Conservation (phyloP, 64 coral and sea anemone genomes). For the Montipora capricornis region DNA sequence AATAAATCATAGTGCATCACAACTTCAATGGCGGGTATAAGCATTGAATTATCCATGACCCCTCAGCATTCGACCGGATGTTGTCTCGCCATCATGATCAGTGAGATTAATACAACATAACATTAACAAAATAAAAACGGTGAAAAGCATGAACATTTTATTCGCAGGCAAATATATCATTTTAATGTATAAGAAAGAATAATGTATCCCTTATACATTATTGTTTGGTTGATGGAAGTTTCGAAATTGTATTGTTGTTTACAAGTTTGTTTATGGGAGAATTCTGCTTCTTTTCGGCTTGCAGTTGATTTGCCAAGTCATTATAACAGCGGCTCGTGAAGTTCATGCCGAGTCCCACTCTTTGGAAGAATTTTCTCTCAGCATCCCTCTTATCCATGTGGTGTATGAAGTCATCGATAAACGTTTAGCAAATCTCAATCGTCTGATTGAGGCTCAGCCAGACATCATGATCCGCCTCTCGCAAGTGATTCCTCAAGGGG, state of each 20-base stretch:
- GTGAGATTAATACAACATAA: too few relatives aligned
- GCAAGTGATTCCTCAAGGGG: conserved; percentile 9
- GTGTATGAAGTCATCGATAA: conserved; percentile 40
- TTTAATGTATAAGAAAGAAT: too few relatives aligned
- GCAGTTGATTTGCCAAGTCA: conserved; percentile 33
- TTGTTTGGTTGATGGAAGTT: too few relatives aligned
- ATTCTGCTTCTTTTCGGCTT: not conserved
- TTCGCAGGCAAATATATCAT: too few relatives aligned
- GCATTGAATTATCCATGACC: too few relatives aligned
- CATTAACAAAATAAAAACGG: too few relatives aligned
- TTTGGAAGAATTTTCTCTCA: not conserved
- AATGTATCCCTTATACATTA: too few relatives aligned
- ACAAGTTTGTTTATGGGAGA: not conserved
- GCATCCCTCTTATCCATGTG: conserved; percentile 44
- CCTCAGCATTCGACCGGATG: too few relatives aligned
- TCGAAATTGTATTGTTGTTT: not conserved
- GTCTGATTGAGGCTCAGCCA: conserved; percentile 31
- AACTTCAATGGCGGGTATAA: too few relatives aligned
- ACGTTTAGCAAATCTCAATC: conserved; percentile 43
- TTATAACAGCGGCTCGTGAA: conserved; percentile 36
- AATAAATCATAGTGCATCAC: too few relatives aligned
- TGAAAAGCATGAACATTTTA: too few relatives aligned
- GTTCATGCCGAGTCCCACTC: not conserved
- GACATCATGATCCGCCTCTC: conserved; percentile 39
- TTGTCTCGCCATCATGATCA: too few relatives aligned